A percentile compares a stretch with the other conserved stretches of the same genome.
phyloP scores from a whole-genome alignment of 2,888 invertebrate species.

The Pristionchus japonicus region DNA sequence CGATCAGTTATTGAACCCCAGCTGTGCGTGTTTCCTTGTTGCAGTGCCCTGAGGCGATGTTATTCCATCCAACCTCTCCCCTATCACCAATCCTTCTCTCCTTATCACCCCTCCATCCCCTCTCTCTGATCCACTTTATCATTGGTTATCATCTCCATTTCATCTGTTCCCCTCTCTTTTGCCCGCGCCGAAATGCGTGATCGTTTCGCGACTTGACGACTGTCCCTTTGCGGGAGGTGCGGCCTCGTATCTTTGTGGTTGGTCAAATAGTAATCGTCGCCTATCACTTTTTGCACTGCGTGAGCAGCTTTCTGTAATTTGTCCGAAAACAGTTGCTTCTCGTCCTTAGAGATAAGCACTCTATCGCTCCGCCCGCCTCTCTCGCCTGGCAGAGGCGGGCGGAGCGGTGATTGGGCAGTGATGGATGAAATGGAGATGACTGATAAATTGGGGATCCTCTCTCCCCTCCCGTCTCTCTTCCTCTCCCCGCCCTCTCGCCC shows the following conservation, averaged over 20 bases:
- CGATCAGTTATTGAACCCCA: conserved; percentile 36
- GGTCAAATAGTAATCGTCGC: neutral
- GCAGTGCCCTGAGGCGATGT: neutral
- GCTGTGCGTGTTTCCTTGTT: conserved; percentile 23
- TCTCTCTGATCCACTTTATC: conserved; percentile 23
- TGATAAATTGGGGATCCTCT: conserved; percentile 44
- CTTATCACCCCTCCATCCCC: neutral
- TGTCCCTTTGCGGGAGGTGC: neutral
- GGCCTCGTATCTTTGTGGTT: neutral
- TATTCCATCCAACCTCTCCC: neutral
- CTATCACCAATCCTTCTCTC: neutral
- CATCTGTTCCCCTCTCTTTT: conserved; percentile 23
- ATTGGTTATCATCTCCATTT: conserved; percentile 29
- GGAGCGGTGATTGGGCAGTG: neutral
- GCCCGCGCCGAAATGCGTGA: neutral
- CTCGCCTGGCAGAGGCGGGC: neutral
- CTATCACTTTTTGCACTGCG: conserved; percentile 22
- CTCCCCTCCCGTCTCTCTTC: neutral
- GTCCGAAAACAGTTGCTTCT: neutral
- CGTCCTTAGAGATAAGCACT: neutral
- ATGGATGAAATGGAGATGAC: conserved; percentile 27
- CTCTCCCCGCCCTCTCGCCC: conserved; percentile 46
- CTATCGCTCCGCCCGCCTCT: neutral
- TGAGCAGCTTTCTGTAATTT: conserved; percentile 2
- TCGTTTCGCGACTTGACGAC: neutral